phyloP scores from a whole-genome alignment of 2,113 vertebrate species.

The Penelope pileata region DNA sequence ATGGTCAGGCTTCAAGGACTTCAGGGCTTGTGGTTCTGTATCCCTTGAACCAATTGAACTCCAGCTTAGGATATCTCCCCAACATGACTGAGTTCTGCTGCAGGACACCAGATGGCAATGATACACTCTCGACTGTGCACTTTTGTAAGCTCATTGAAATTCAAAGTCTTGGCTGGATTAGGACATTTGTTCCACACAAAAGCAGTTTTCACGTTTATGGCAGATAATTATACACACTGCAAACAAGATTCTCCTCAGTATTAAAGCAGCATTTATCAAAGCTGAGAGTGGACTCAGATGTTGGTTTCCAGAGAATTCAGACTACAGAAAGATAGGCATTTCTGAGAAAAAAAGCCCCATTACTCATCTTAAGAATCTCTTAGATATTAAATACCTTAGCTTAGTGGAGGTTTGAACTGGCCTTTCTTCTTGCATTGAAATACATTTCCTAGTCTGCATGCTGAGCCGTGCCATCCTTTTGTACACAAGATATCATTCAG shows the following conservation, averaged over 20 bases:
- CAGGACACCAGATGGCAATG: neutral
- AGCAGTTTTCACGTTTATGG: neutral
- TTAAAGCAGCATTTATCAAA: neutral
- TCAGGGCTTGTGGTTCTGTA: neutral
- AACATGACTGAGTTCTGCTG: neutral
- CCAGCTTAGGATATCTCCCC: neutral
- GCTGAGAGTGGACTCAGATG: rapidly evolving
- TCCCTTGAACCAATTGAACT: neutral
- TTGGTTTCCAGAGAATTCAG: neutral
- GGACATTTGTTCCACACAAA: neutral
- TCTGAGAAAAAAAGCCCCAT: neutral
- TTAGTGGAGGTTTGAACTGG: neutral
- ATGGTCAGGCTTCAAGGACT: neutral
- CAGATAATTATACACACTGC: neutral
- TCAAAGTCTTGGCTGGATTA: neutral
- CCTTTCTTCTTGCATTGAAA: neutral
- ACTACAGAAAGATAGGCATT: neutral
- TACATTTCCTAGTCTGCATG: neutral
- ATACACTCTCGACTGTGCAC: rapidly evolving
- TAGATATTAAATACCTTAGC: neutral
- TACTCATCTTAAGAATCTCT: neutral
- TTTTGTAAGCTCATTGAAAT: neutral
- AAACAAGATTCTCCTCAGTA: neutral
- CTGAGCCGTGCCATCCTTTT: neutral
- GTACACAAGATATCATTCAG: neutral